Percentiles rank a stretch among this genome's conserved stretches.
These are phyloP conservation scores for Trichechus manatus DNA, from an alignment of 2,113 vertebrate species.

Conservation along the genomic window DNA sequence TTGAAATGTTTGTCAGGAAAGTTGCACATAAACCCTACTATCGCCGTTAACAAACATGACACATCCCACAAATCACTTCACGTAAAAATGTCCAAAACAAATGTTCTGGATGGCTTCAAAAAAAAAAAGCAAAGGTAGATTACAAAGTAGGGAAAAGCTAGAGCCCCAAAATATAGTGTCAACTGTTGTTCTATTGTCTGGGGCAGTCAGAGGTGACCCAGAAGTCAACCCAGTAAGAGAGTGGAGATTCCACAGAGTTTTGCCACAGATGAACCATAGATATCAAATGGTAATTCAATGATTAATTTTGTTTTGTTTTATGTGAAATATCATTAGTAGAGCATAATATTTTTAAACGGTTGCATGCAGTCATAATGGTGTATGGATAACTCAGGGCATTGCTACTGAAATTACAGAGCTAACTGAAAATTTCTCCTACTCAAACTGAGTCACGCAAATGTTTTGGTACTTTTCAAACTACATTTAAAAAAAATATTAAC, in stretches of 20 bases:
- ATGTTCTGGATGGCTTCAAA: background rate
- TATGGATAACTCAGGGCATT: background rate
- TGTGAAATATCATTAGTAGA: background rate
- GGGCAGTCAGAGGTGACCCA: background rate
- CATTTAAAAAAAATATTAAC: conserved; percentile 65
- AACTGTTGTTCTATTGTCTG: background rate
- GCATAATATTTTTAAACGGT: background rate
- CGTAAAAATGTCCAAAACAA: background rate
- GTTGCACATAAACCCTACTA: background rate
- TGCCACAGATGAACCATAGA: background rate
- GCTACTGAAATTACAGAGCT: too few species aligned
- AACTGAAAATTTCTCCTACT: background rate
- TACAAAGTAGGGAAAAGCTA: background rate
- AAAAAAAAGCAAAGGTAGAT: background rate
- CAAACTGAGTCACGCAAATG: background rate
- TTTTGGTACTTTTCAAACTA: background rate
- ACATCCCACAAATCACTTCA: background rate
- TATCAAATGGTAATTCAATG: background rate
- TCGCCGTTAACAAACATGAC: background rate
- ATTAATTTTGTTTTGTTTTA: background rate
- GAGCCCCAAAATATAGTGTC: background rate
- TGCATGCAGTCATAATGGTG: too few species aligned
- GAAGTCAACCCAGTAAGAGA: background rate
- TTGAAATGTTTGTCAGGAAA: background rate
- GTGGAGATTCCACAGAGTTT: background rate